Evolutionary conservation across 2,113 vertebrate species (phyloP).

Genomic region (Furnarius figulus): DNA sequence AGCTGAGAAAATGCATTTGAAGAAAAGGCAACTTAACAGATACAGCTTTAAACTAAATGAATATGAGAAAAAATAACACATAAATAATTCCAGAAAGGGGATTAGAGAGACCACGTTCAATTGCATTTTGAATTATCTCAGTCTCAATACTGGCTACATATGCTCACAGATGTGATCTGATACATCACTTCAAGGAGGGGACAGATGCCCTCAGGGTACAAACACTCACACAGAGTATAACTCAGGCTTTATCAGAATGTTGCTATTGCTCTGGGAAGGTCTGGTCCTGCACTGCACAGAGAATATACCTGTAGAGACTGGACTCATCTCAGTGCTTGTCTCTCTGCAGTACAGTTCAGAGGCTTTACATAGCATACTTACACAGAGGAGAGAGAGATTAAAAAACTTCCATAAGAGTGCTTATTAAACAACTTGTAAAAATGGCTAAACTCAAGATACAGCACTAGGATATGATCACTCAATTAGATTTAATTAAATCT

Average conservation of each 20-base stretch:
- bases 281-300: not conserved
- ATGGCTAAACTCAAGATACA: not conserved
- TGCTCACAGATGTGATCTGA: not conserved
- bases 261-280: not conserved
- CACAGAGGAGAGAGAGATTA: not conserved
- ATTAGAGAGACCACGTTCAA: not conserved
- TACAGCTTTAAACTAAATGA: slow-evolving; percentile 10
- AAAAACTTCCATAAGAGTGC: not conserved
- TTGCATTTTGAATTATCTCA: not conserved
- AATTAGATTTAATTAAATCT: not conserved
- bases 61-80: not conserved
- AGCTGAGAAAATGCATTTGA: not conserved
- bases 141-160: not conserved
- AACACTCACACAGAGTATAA: not conserved
- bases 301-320: not conserved
- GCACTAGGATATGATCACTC: not conserved
- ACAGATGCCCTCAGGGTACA: not conserved
- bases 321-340: not conserved
- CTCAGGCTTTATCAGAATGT: not conserved
- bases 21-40: not conserved
- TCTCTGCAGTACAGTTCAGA: not conserved
- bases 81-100: not conserved
- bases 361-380: rapidly evolving
- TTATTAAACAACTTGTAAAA: not conserved
- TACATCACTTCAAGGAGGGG: not conserved